A percentile compares a stretch with the other conserved stretches of the same genome.
Evolutionary conservation across 2,113 vertebrate species (phyloP).

Genomic region (Sinocyclocheilus anophthalmus): DNA sequence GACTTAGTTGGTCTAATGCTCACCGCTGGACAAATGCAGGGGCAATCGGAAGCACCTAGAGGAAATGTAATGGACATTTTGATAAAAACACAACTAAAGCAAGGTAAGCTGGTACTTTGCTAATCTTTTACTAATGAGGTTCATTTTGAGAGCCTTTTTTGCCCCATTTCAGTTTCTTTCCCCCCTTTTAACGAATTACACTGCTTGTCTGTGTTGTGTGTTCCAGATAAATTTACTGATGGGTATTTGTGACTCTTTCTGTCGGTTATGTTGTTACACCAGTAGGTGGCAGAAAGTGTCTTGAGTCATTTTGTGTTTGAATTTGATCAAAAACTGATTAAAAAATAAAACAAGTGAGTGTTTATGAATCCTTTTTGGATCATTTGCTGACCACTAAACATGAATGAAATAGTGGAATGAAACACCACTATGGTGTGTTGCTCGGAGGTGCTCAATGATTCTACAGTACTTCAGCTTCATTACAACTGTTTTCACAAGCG

Average conservation of each 20-base stretch:
- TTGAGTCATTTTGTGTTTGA: background rate
- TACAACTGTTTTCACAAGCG: too few species aligned
- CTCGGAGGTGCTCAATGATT: background rate
- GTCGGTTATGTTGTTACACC: too few species aligned
- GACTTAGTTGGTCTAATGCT: slow-evolving; percentile 8
- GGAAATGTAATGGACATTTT: slow-evolving; percentile 21
- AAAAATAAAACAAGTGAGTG: background rate
- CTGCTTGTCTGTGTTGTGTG: background rate
- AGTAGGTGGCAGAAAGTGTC: too few species aligned
- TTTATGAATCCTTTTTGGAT: background rate
- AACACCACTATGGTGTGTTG: background rate
- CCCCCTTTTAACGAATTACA: background rate
- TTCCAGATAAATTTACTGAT: background rate
- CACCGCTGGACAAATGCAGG: slow-evolving; percentile 52
- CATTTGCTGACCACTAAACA: background rate
- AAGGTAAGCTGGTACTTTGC: background rate
- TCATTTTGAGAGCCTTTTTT: background rate
- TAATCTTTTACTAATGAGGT: background rate
- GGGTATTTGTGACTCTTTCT: too few species aligned
- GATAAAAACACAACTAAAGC: background rate
- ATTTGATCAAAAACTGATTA: background rate
- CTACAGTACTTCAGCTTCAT: background rate
- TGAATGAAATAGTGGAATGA: background rate
- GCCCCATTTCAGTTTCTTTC: background rate
- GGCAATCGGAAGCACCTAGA: slow-evolving; percentile 47